Percentiles rank a stretch among this genome's conserved stretches.
Evolutionary conservation across 2,113 vertebrate genomes (phyloP).

Genomic region (Sorex fumeus): DNA sequence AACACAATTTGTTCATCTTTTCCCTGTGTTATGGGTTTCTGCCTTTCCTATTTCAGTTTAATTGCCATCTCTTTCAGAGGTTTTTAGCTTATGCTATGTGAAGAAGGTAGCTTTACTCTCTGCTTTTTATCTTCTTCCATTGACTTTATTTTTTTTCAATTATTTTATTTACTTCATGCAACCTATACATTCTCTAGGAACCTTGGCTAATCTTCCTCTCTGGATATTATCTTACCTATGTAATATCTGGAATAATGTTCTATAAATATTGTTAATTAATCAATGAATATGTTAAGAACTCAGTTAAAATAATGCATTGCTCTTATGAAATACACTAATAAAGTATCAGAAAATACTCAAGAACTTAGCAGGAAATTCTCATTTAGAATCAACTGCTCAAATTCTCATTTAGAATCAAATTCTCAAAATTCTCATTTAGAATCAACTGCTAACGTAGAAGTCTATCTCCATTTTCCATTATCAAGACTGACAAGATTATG

Average conservation of each 20-base stretch:
- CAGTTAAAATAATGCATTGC: not conserved
- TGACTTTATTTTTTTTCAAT: not conserved
- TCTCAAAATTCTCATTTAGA: not conserved
- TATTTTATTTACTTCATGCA: not conserved
- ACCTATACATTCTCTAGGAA: not conserved
- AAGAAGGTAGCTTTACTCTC: not conserved
- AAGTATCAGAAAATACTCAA: not conserved
- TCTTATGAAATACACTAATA: constrained; percentile 21
- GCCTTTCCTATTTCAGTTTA: not conserved
- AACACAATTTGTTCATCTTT: not conserved
- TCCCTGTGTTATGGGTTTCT: not conserved
- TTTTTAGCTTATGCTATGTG: not conserved
- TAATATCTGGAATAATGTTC: not conserved
- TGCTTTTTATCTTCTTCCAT: not conserved
- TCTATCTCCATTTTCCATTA: constrained; percentile 62
- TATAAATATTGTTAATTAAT: not conserved
- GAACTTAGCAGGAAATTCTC: constrained; percentile 41
- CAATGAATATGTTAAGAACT: constrained; percentile 1
- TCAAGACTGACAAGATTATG: constrained; percentile 49
- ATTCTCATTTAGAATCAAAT: not conserved
- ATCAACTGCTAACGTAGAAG: not conserved
- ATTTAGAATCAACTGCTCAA: not conserved
- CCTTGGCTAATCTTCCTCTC: not conserved
- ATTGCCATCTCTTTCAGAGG: not conserved
- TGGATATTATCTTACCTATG: not conserved